phyloP scores from a whole-genome alignment of 2,888 invertebrate genomes.

The Leptinotarsa tumamoca region DNA sequence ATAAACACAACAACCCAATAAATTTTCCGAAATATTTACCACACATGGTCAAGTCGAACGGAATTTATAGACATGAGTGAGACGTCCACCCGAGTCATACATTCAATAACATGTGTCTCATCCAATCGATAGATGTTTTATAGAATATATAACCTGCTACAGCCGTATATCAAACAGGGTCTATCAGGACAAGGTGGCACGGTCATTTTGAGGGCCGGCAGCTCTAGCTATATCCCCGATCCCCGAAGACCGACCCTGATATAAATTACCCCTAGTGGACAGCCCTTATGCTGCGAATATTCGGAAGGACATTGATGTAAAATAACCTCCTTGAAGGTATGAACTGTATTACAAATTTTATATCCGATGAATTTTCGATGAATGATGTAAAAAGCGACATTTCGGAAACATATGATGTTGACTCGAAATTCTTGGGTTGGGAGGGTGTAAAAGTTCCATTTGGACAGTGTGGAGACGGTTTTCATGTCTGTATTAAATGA shows the following conservation, averaged over 20 bases:
- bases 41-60: neutral
- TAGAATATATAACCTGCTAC: conserved; percentile 65
- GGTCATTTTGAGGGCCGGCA: conserved; percentile 52
- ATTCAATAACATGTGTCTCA: conserved; percentile 53
- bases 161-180: conserved; percentile 65
- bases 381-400: conserved; percentile 31
- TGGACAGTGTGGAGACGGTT: neutral
- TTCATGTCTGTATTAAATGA: no score
- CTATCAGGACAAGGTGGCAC: conserved; percentile 66
- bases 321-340: conserved; percentile 45
- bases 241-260: conserved; percentile 49
- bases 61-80: conserved; percentile 23
- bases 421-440: neutral
- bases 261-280: conserved; percentile 1
- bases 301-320: conserved; percentile 52
- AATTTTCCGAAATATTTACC: conserved; percentile 1
- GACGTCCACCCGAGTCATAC: conserved; percentile 22
- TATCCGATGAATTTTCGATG: conserved; percentile 41
- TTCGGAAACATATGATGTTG: neutral
- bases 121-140: conserved; percentile 65
- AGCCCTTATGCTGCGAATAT: conserved; percentile 39
- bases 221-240: conserved; percentile 38
- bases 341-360: conserved; percentile 46
- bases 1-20: no score
- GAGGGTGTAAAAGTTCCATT: neutral